Base-by-base conservation (phyloP, 2,113 vertebrate species). In the Prunella himalayana region DNA sequence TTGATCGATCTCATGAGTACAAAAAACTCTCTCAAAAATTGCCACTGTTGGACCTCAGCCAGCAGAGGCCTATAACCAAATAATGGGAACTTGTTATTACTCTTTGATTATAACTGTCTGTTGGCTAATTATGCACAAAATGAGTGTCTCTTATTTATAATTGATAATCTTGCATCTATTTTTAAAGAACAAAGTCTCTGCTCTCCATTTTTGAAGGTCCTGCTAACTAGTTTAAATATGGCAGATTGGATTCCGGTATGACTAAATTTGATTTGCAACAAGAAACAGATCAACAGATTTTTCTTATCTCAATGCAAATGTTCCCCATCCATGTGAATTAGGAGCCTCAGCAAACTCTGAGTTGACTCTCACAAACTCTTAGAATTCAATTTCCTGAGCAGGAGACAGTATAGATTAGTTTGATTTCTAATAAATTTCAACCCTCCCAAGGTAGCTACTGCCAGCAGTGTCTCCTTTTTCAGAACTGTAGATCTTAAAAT, bases 391-490 rank as follows among this genome's bases (percentile, higher is more conserved):
- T 88, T 95, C 94, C 77, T 96, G 79, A 90, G 75, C 68, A 90
- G 84, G 84, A 97, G 61, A 93, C 65, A 64, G 66, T 90, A 92
- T 87, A 92, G 90, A 94, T 96, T 95, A 93, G 71, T 93, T 93
- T 92, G 93, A 96, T 95, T 96, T 93, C 78, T 93, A 94, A 96
- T 88, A 94, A 95, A 97, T 94, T 79, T 88, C 80, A 63, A 90
- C 77, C 20, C 24, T 97, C 73, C 41, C 66, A 85, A 92, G 85
- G 79, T 90, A 80, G 65, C 68, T 79, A 54, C 69, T 90, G 88
- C 73, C 79, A 95, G 75, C 51, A 84, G 50, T 86, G 45, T 57
- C 86, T 96, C 64, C 66, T 85, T 61, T 80, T 93, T 78, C 66
- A 85, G 79, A 96, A 71, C 65, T 65, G 86, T 88, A 91, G 75